Conservation (phyloP, 2,113 vertebrate genomes). For the Anhinga anhinga region DNA sequence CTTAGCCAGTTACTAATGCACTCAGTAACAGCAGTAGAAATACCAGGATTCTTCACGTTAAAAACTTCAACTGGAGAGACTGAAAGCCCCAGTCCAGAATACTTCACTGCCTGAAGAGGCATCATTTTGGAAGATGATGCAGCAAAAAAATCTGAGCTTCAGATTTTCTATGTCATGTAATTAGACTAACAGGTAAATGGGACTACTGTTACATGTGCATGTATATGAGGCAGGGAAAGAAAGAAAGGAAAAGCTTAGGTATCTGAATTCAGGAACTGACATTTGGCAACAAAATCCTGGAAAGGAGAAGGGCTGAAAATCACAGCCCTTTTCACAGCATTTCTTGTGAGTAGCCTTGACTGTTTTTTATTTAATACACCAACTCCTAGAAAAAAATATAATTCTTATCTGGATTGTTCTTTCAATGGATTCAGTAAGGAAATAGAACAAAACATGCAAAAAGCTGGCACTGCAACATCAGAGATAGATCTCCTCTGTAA, state of each 20-base stretch:
- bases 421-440: neutral
- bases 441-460: neutral
- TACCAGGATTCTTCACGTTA: neutral
- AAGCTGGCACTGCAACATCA: neutral
- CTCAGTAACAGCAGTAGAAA: neutral
- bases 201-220: neutral
- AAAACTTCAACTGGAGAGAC: neutral
- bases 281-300: neutral
- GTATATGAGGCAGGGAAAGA: neutral
- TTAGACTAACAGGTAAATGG: neutral
- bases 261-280: neutral
- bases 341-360: neutral
- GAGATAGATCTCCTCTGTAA: neutral
- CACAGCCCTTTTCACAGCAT: neutral
- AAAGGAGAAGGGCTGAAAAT: neutral
- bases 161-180: neutral
- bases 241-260: neutral
- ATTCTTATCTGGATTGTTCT: neutral
- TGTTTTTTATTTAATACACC: neutral
- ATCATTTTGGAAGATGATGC: neutral
- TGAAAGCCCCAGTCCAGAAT: neutral
- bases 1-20: neutral
- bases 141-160: neutral
- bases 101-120: neutral
- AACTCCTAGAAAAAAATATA: neutral